These are phyloP conservation scores for Caenorhabditis latens DNA, from an alignment of 1,140 invertebrate genomes.

Conservation along the genomic window DNA sequence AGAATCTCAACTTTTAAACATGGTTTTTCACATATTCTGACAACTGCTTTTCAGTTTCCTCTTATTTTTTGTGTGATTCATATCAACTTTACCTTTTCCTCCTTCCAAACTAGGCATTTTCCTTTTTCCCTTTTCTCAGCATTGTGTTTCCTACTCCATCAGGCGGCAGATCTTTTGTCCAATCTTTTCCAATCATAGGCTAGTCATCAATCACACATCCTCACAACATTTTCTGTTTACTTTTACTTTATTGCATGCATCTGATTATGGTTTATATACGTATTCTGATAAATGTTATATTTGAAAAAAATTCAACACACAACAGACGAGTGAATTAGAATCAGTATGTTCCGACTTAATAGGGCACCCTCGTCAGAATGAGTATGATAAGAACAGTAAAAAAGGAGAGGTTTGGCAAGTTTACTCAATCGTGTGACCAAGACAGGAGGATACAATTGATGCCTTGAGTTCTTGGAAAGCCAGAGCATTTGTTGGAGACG, in stretches of 20 bases:
- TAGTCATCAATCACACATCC: slow-evolving; percentile 30
- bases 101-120: slow-evolving; percentile 7
- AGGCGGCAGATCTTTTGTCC: not conserved
- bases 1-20: slow-evolving; percentile 33
- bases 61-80: not conserved
- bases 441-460: too few species aligned
- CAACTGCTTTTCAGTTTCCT: slow-evolving; percentile 37
- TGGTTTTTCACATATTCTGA: slow-evolving; percentile 44
- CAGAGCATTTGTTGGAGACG: too few species aligned
- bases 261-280: slow-evolving; percentile 26
- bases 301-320: not conserved
- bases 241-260: slow-evolving; percentile 9
- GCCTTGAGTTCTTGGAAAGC: too few species aligned
- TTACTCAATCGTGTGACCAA: too few species aligned
- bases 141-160: not conserved
- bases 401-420: too few species aligned
- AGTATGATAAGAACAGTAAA: too few species aligned
- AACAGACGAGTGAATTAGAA: not conserved
- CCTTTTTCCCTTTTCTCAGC: not conserved
- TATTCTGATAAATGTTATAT: slow-evolving; percentile 41
- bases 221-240: not conserved
- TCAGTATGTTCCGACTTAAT: too few species aligned
- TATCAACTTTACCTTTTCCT: slow-evolving; percentile 11
- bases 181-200: not conserved
- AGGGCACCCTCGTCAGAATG: too few species aligned